phyloP scores from a whole-genome alignment of 2,113 vertebrate genomes.

The Saguinus midas region DNA sequence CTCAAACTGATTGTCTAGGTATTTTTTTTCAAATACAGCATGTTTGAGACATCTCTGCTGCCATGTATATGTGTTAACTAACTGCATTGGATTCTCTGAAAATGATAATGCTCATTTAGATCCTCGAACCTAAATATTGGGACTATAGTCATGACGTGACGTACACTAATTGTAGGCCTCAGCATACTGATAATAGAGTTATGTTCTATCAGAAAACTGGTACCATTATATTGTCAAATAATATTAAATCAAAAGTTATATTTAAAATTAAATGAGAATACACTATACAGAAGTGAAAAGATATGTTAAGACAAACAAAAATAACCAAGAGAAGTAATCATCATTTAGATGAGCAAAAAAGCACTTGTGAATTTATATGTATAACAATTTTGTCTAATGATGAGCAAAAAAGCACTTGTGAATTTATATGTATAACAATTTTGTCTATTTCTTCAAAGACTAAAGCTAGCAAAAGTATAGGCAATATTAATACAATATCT shows the following conservation, averaged over 20 bases:
- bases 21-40: not conserved
- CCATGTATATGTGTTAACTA: rapidly evolving
- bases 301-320: not conserved
- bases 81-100: not conserved
- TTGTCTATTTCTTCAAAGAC: not conserved
- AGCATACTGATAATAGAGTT: not conserved
- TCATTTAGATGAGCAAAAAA: not conserved
- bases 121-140: not conserved
- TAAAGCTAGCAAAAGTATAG: not conserved
- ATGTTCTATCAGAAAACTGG: not conserved
- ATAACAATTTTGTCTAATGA: not conserved
- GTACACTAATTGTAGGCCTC: not conserved
- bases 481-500: not conserved
- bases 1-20: not conserved
- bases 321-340: not conserved
- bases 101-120: not conserved
- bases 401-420: not conserved
- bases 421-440: not conserved
- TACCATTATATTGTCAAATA: not conserved
- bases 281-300: not conserved
- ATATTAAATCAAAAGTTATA: not conserved
- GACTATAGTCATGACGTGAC: not conserved
- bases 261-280: not conserved
- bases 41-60: not conserved
- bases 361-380: not conserved